These are phyloP conservation scores for Apogon talboti DNA, from an alignment of 2,797 vertebrate genomes.

Conservation along the genomic window DNA sequence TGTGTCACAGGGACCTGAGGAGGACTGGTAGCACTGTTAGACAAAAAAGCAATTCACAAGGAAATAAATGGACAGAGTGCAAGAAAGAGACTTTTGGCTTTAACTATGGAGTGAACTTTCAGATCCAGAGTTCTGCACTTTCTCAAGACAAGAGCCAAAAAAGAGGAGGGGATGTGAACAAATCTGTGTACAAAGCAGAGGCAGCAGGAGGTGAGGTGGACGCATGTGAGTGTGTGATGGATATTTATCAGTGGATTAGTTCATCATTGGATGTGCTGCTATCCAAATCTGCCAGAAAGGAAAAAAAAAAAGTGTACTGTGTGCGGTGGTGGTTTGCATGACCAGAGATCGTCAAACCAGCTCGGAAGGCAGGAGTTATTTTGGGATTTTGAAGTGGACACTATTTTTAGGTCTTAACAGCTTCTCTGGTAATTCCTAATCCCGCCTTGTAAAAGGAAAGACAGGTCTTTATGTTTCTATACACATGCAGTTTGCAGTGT, in stretches of 20 bases:
- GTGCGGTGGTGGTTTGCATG: background rate
- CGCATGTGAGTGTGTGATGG: conserved; percentile 28
- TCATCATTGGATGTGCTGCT: conserved; percentile 44
- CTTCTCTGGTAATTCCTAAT: conserved; percentile 51
- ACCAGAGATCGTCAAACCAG: background rate
- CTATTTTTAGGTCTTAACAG: conserved; percentile 68
- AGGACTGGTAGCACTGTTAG: conserved; percentile 3
- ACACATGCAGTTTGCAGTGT: conserved; percentile 45
- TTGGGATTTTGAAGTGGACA: conserved; percentile 38
- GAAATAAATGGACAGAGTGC: conserved; percentile 43
- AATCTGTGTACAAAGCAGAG: conserved; percentile 76
- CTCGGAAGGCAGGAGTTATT: conserved; percentile 52
- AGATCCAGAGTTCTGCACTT: conserved; percentile 79
- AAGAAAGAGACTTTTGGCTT: conserved; percentile 58
- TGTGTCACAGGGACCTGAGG: conserved; percentile 11
- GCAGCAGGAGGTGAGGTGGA: conserved; percentile 69
- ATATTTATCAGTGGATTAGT: conserved; percentile 42
- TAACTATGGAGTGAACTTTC: conserved; percentile 67
- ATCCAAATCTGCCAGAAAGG: conserved; percentile 36
- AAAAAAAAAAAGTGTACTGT: background rate
- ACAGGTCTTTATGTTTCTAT: conserved; percentile 45
- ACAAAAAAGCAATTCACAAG: conserved; percentile 26
- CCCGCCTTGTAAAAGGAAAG: conserved; percentile 61
- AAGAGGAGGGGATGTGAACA: conserved; percentile 72
- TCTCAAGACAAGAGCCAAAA: conserved; percentile 85